A percentile compares a stretch with the other conserved stretches of the same genome.
phyloP scores from a whole-genome alignment of 2,797 vertebrate genomes.

The Arrhamphus sclerolepis region DNA sequence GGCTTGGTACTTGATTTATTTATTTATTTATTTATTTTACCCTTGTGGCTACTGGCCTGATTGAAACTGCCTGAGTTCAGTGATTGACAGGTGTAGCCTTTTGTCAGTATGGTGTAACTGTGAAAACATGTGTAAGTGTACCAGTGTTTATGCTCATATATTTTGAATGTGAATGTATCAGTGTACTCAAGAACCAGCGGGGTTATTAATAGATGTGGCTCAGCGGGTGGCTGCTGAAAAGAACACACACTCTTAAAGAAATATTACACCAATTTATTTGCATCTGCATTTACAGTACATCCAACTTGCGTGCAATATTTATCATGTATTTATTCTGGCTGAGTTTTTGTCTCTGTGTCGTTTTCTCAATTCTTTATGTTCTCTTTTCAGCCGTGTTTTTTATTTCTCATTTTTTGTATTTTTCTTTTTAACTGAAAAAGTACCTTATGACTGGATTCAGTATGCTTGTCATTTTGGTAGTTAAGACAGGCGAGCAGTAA shows the following conservation, averaged over 20 bases:
- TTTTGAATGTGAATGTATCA: constrained; percentile 36
- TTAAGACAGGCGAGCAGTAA: no score
- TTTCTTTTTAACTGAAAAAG: not conserved
- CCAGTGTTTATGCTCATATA: not conserved
- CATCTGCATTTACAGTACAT: not conserved
- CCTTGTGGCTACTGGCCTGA: no score
- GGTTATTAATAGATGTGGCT: constrained; percentile 56
- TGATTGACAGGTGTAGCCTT: no score
- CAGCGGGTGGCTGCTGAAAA: constrained; percentile 36
- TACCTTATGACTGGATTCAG: no score
- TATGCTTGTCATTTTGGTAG: no score
- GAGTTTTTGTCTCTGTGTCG: not conserved
- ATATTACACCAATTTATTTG: constrained; percentile 20
- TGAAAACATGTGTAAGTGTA: not conserved
- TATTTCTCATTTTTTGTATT: not conserved
- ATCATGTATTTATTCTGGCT: no score
- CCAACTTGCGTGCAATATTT: no score
- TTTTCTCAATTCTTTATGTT: not conserved
- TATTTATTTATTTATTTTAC: no score
- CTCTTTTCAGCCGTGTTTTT: not conserved
- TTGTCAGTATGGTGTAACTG: not conserved
- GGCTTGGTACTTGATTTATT: no score
- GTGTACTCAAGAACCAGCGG: constrained; percentile 43
- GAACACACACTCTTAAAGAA: constrained; percentile 56
- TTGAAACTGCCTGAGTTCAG: no score